A percentile compares a stretch with the other conserved stretches of the same genome.
These are phyloP conservation scores for Pristiophorus japonicus DNA, from an alignment of 2,113 vertebrate genomes.

Conservation along the genomic window DNA sequence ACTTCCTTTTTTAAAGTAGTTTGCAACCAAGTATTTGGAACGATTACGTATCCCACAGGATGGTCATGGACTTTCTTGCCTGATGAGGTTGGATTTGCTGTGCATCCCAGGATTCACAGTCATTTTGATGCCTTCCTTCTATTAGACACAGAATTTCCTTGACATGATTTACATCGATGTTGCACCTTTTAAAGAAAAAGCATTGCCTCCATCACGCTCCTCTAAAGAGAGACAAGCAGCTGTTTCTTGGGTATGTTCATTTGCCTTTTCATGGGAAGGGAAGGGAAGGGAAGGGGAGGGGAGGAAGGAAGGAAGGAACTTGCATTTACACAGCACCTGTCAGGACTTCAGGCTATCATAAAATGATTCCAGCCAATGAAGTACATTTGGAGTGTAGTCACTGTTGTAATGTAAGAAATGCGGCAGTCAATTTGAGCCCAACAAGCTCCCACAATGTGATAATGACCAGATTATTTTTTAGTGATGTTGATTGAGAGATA, in stretches of 20 bases:
- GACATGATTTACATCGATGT: not conserved
- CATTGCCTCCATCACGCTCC: not conserved
- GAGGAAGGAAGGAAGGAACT: not conserved
- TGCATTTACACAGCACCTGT: not conserved
- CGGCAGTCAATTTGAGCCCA: not conserved
- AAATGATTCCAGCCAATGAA: not conserved
- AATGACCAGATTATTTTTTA: not conserved
- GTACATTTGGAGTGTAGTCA: no score
- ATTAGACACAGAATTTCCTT: not conserved
- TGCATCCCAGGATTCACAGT: not conserved
- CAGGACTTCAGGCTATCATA: not conserved
- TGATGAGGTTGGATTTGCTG: not conserved
- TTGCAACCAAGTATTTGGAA: not conserved
- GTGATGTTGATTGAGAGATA: not conserved
- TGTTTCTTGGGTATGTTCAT: not conserved
- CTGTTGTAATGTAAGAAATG: not conserved
- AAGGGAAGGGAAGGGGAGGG: no score
- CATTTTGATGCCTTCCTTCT: not conserved
- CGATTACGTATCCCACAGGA: not conserved
- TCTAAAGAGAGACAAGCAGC: not conserved
- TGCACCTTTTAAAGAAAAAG: not conserved
- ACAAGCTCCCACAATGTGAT: not conserved
- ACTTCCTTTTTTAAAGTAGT: not conserved
- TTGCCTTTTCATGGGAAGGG: not conserved
- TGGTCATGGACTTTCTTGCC: not conserved